Evolutionary conservation across 2,797 vertebrate genomes (phyloP).

Genomic region (Galaxias olidus): DNA sequence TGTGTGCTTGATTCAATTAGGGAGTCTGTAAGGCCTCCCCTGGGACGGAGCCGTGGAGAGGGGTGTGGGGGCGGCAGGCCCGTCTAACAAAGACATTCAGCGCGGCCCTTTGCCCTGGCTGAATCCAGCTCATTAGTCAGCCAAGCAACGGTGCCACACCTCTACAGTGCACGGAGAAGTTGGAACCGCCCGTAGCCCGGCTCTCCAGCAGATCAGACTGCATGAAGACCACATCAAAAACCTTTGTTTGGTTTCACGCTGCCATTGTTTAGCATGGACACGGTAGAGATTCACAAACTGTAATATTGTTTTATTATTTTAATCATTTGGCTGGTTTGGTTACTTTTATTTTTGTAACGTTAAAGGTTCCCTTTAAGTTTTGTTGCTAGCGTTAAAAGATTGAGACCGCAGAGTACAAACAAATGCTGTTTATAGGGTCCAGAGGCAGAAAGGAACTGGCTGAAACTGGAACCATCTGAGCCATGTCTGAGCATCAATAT

Average conservation of each 20-base stretch:
- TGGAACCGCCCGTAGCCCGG: slow-evolving; percentile 25
- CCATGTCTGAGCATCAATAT: slow-evolving; percentile 37
- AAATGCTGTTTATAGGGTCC: slow-evolving; percentile 14
- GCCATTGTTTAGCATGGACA: slow-evolving; percentile 20
- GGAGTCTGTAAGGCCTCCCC: slow-evolving; percentile 81
- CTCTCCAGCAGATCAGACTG: slow-evolving; percentile 12
- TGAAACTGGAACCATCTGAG: slow-evolving; percentile 20
- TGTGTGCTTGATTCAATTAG: slow-evolving; percentile 93
- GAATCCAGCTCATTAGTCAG: slow-evolving; percentile 82
- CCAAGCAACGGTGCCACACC: slow-evolving; percentile 60
- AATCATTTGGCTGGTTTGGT: neutral
- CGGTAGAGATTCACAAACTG: slow-evolving; percentile 4
- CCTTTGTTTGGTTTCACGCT: slow-evolving; percentile 17
- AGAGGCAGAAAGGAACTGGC: slow-evolving; percentile 23
- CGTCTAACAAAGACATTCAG: slow-evolving; percentile 85
- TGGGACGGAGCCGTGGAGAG: slow-evolving; percentile 69
- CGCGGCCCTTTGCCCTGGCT: slow-evolving; percentile 62
- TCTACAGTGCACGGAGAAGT: slow-evolving; percentile 16
- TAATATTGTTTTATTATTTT: neutral
- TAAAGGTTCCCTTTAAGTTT: neutral
- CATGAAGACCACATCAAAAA: slow-evolving; percentile 1
- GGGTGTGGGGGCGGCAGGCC: slow-evolving; percentile 68
- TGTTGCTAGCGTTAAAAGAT: neutral
- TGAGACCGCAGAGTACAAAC: slow-evolving; percentile 8
- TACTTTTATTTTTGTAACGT: neutral